Evolutionary conservation across 2,888 invertebrate species (phyloP).

Genomic region (Himalopsyche tibetana): DNA sequence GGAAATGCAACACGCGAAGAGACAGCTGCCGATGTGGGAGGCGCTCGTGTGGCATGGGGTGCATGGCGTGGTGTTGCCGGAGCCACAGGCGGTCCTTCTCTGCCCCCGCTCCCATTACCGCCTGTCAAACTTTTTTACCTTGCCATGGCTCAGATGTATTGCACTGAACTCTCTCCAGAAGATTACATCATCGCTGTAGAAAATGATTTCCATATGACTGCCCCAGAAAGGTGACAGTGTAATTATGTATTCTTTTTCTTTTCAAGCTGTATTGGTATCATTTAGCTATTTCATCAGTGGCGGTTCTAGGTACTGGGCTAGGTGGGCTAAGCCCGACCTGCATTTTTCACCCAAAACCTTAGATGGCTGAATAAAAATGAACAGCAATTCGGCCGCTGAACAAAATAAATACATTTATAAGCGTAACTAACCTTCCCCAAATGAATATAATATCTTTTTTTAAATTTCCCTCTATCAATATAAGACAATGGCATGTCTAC

Average conservation of each 20-base stretch:
- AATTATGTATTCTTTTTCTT: not conserved
- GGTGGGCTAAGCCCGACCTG: too few relatives aligned
- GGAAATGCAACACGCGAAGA: conserved; percentile 76
- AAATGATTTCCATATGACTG: conserved; percentile 75
- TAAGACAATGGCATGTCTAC: too few relatives aligned
- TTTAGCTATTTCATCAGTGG: not conserved
- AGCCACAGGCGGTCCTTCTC: conserved; percentile 69
- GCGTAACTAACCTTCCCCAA: too few relatives aligned
- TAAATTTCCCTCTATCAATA: too few relatives aligned
- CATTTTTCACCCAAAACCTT: too few relatives aligned
- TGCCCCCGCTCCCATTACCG: conserved; percentile 73
- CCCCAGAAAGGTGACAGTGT: conserved; percentile 72
- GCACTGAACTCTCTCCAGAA: conserved; percentile 74
- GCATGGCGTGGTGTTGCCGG: conserved; percentile 70
- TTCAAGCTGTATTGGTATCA: not conserved
- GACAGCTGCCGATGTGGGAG: conserved; percentile 76
- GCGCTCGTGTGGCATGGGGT: conserved; percentile 73
- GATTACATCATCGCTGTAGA: conserved; percentile 75
- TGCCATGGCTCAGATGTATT: conserved; percentile 75
- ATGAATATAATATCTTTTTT: too few relatives aligned
- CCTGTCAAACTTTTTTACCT: conserved; percentile 75
- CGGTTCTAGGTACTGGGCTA: too few relatives aligned
- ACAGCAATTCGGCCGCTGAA: too few relatives aligned
- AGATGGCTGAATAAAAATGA: too few relatives aligned
- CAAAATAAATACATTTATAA: too few relatives aligned